Base-by-base conservation (phyloP, 2,797 vertebrate genomes). In the Cercopithecus hamlyni region DNA sequence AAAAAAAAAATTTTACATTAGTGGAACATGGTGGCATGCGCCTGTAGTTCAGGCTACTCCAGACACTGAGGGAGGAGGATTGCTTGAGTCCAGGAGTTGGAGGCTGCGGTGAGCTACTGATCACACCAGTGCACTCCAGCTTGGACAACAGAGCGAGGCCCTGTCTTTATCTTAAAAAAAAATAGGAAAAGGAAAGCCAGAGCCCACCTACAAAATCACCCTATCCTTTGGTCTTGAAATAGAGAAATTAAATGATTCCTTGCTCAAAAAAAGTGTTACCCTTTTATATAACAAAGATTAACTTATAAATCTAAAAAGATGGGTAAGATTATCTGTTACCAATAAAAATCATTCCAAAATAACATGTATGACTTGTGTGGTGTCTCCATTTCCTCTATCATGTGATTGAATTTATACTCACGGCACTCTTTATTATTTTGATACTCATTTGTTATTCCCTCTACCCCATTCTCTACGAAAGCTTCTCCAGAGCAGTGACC, bases 281-380 rank as follows among this genome's bases (percentile, higher is more conserved):
- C 41, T 90, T 83, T 67, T 67, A 67, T 45, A 12, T 76, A 79
- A 89, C 2, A 67, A 45, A 89, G 33, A 52, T 33, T 43, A 43
- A 64, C 20, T 77, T 72, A n/a, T 45, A 26, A 81, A 84, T 88
- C 41, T 88, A 27, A 3, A 82, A 87, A 88, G 61, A 45, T 79
- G 55, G 14, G 14, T 77, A 76, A 73, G 26, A 93, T 77, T 55
- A 90, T 5, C 88, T 48, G 39, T 93, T 85, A 90, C n/a, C 20
- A 92, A 73, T 67, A 85, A 91, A 92, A 96, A 83, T 22, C 52
- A 80, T 93, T 82, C n/a, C 70, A 85, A 67, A 95, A 55, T 48
- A 84, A 11, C 22, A 82, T 27, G 24, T 48, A 48, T 41, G 61
- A 48, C 64, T 41, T 57, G 4, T 17, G 52, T 76, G 36, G 6